phyloP scores from a whole-genome alignment of 2,797 vertebrate genomes.

The Leptoclinus maculatus region DNA sequence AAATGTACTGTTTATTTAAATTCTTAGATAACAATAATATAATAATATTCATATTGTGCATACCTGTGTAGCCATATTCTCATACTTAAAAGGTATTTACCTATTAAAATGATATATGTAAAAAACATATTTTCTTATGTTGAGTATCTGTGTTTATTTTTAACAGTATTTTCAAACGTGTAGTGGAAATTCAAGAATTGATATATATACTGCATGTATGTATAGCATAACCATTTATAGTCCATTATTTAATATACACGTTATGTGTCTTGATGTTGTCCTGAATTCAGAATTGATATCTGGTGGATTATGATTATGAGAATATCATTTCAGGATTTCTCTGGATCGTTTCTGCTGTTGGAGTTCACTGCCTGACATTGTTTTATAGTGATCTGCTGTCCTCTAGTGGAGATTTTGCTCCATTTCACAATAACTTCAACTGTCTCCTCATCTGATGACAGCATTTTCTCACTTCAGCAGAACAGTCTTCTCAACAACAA shows the following conservation, averaged over 20 bases:
- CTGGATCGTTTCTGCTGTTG: neutral
- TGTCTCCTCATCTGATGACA: neutral
- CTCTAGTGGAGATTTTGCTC: conserved; percentile 22
- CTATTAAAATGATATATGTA: neutral
- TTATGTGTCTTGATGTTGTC: neutral
- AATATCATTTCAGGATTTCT: neutral
- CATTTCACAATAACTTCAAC: neutral
- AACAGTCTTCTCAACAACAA: neutral
- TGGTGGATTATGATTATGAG: neutral
- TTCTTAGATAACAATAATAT: neutral
- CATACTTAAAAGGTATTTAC: neutral
- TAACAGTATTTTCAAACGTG: neutral
- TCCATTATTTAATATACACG: neutral
- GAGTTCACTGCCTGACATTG: neutral
- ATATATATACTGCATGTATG: too few relatives aligned
- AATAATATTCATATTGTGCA: neutral
- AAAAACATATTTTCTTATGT: neutral
- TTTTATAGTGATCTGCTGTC: conserved; percentile 9
- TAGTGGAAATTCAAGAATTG: too few relatives aligned
- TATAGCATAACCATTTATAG: neutral
- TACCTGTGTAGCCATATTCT: neutral
- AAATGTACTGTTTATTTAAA: neutral
- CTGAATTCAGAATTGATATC: neutral
- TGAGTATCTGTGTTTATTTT: neutral
- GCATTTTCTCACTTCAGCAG: neutral